phyloP scores from a whole-genome alignment of 2,888 invertebrate species.

The Onchidella celtica region DNA sequence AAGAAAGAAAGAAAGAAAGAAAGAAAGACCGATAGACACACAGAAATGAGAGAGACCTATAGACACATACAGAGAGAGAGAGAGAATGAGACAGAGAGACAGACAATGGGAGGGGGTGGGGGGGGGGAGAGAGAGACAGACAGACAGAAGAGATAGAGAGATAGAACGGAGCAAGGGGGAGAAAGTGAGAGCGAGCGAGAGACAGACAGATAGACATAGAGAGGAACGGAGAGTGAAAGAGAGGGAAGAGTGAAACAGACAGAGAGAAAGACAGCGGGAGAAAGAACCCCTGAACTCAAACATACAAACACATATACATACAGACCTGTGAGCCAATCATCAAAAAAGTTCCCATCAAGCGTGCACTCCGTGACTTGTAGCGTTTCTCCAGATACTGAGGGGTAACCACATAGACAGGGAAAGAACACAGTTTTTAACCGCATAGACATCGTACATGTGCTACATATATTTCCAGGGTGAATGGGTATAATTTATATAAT shows the following conservation, averaged over 20 bases:
- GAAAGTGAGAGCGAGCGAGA: background rate
- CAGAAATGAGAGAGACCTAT: too few relatives aligned
- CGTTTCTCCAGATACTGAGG: conserved; percentile 59
- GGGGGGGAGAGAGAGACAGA: background rate
- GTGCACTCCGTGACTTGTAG: conserved; percentile 53
- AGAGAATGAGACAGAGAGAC: too few relatives aligned
- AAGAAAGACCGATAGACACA: too few relatives aligned
- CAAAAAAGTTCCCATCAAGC: conserved; percentile 55
- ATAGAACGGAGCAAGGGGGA: background rate
- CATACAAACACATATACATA: background rate
- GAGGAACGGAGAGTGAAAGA: background rate
- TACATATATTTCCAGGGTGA: too few relatives aligned
- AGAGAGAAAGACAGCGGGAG: too few relatives aligned
- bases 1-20: too few relatives aligned
- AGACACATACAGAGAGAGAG: too few relatives aligned
- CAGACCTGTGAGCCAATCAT: conserved; percentile 55
- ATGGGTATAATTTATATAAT: too few relatives aligned
- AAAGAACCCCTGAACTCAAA: background rate
- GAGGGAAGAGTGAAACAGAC: background rate
- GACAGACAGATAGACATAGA: background rate
- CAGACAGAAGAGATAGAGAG: background rate
- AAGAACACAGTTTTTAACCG: too few relatives aligned
- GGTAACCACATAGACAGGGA: too few relatives aligned
- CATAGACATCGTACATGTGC: too few relatives aligned
- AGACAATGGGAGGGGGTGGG: too few relatives aligned